Conservation (phyloP, 2,888 invertebrate species). For the Philopedon plagiatum region DNA sequence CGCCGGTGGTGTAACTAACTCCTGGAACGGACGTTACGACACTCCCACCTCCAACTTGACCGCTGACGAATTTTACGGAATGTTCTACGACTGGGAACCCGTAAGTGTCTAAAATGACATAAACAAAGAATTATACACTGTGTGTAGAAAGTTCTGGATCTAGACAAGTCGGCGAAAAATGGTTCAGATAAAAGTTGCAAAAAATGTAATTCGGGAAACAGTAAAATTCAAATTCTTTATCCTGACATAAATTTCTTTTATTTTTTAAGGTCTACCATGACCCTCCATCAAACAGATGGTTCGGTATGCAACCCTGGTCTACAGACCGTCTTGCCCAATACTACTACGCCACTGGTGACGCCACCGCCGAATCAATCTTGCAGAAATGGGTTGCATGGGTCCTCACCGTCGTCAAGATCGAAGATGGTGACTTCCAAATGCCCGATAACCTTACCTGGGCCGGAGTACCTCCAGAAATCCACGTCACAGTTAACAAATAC, state of each 20-base stretch:
- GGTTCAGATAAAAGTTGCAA: too few species aligned
- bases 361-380: conserved; percentile 50
- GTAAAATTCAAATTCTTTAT: too few species aligned
- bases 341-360: conserved; percentile 56
- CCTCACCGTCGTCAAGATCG: conserved; percentile 47
- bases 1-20: conserved; percentile 58
- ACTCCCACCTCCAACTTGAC: conserved; percentile 51
- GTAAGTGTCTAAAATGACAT: conserved; percentile 2
- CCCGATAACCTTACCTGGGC: conserved; percentile 54
- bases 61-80: conserved; percentile 55
- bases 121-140: too few species aligned
- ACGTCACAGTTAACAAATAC: conserved; percentile 50
- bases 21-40: conserved; percentile 57
- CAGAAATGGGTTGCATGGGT: conserved; percentile 56
- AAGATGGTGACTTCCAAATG: conserved; percentile 50
- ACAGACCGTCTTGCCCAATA: conserved; percentile 56
- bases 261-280: conserved; percentile 54
- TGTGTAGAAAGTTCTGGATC: too few species aligned
- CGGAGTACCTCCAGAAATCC: conserved; percentile 54
- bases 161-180: too few species aligned
- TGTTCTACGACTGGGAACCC: conserved; percentile 59
- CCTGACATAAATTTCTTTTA: too few species aligned
- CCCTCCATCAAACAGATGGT: conserved; percentile 59
- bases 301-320: conserved; percentile 58
- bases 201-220: too few species aligned